Evolutionary conservation across 2,888 invertebrate genomes (phyloP).

Genomic region (Pelosia muscerda): DNA sequence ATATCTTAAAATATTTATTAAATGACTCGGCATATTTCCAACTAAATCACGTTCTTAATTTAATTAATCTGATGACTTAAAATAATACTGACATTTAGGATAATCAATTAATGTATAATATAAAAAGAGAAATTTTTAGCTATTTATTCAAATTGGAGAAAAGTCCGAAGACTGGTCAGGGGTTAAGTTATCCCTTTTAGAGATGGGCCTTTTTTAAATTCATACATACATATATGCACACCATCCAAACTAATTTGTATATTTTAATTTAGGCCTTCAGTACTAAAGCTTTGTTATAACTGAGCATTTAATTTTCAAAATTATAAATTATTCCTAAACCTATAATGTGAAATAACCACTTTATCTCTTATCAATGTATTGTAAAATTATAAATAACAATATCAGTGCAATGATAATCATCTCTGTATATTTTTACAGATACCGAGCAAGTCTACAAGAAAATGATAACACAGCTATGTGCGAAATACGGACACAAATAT

Average conservation of each 20-base stretch:
- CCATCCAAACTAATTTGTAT: too few species aligned
- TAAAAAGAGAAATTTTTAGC: too few species aligned
- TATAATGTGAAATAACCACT: background rate
- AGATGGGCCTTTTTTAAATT: too few species aligned
- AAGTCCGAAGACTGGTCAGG: too few species aligned
- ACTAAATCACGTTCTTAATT: too few species aligned
- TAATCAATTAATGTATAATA: too few species aligned
- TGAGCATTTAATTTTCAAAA: background rate
- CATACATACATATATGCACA: too few species aligned
- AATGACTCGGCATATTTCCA: too few species aligned
- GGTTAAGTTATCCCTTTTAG: too few species aligned
- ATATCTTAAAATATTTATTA: too few species aligned
- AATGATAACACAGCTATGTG: slow-evolving; percentile 90
- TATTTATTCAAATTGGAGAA: too few species aligned
- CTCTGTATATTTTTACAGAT: slow-evolving; percentile 81
- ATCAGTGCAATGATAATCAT: slow-evolving; percentile 3
- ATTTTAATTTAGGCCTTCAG: too few species aligned
- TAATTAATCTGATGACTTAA: background rate
- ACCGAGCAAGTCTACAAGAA: slow-evolving; percentile 93
- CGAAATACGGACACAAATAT: slow-evolving; percentile 91
- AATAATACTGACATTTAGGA: background rate
- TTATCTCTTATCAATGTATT: background rate
- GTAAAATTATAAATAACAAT: background rate
- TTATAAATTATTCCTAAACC: background rate
- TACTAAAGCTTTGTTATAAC: background rate